These are phyloP conservation scores for Siniperca undulata DNA, from an alignment of 2,797 vertebrate species.

Conservation along the genomic window DNA sequence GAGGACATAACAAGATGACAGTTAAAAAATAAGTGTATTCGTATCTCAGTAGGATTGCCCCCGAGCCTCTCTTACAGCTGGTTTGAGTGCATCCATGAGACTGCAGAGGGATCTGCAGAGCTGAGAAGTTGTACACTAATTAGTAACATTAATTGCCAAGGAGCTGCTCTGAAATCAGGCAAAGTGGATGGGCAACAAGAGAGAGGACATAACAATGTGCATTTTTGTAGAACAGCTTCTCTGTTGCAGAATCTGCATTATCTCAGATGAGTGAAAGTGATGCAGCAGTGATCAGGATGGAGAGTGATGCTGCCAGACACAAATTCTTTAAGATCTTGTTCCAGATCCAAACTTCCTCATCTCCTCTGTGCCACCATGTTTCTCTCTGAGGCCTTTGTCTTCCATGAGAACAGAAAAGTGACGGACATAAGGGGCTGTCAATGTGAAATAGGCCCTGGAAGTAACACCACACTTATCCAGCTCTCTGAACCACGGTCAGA, in stretches of 20 bases:
- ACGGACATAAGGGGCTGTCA: slow-evolving; percentile 34
- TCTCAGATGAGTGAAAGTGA: slow-evolving; percentile 40
- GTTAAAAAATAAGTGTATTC: slow-evolving; percentile 2
- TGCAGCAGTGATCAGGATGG: slow-evolving; percentile 21
- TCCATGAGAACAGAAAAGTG: slow-evolving; percentile 57
- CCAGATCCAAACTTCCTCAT: slow-evolving; percentile 37
- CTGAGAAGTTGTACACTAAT: slow-evolving; percentile 59
- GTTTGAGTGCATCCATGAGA: slow-evolving; percentile 31
- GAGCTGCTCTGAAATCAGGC: slow-evolving; percentile 52
- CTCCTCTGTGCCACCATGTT: slow-evolving; percentile 6
- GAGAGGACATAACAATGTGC: slow-evolving; percentile 35
- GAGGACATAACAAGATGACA: neutral
- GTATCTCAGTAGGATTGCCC: slow-evolving; percentile 34
- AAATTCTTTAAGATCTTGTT: slow-evolving; percentile 47
- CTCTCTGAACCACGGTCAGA: slow-evolving; percentile 44
- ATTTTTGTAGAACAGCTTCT: slow-evolving; percentile 30
- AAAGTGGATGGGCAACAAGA: slow-evolving; percentile 29
- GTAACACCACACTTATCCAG: slow-evolving; percentile 73
- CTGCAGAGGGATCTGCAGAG: slow-evolving; percentile 41
- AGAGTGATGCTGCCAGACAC: slow-evolving; percentile 8
- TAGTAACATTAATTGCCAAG: slow-evolving; percentile 68
- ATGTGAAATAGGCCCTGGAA: slow-evolving; percentile 63
- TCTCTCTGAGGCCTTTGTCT: slow-evolving; percentile 34
- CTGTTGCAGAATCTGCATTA: slow-evolving; percentile 34
- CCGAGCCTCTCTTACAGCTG: neutral